Percentiles rank a stretch among this genome's conserved stretches.
Conservation (phyloP, 2,888 invertebrate genomes). For the Rhabditoides inermis region DNA sequence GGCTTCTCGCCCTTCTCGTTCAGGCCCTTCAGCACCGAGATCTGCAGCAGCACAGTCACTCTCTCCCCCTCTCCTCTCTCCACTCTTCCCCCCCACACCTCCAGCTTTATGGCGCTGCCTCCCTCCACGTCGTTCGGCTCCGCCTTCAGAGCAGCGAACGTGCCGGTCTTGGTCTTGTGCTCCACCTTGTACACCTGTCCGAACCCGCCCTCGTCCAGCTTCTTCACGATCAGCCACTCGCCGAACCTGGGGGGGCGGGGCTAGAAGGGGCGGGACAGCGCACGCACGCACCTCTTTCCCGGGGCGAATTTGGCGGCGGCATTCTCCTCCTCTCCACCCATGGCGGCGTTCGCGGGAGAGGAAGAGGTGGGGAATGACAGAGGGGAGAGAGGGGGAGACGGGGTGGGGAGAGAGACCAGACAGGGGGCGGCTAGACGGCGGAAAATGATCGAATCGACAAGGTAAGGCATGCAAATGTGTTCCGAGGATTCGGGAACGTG, state of each 20-base stretch:
- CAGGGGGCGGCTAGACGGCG: too few relatives aligned
- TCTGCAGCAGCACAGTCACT: conserved; percentile 9
- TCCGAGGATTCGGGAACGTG: too few relatives aligned
- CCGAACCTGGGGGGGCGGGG: too few relatives aligned
- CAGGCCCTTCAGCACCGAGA: conserved; percentile 20
- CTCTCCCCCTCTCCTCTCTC: too few relatives aligned
- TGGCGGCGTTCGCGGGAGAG: too few relatives aligned
- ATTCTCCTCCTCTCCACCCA: not conserved
- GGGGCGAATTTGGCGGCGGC: not conserved
- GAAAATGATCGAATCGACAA: too few relatives aligned
- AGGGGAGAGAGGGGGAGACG: too few relatives aligned
- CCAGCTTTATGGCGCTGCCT: conserved; percentile 41
- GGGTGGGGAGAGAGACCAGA: too few relatives aligned
- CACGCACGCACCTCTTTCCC: not conserved
- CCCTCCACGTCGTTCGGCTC: conserved; percentile 43
- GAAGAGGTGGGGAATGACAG: too few relatives aligned
- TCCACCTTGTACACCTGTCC: conserved; percentile 12
- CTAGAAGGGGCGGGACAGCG: too few relatives aligned
- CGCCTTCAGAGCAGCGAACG: conserved; percentile 38
- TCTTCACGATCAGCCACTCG: conserved; percentile 26
- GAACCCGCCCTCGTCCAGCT: conserved; percentile 38
- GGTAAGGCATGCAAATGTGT: too few relatives aligned
- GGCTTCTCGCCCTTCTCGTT: conserved; percentile 25
- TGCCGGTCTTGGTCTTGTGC: conserved; percentile 1
- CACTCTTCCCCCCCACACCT: too few relatives aligned